These are phyloP conservation scores for Oxytorus armatus DNA, from an alignment of 2,888 invertebrate genomes.

Conservation along the genomic window DNA sequence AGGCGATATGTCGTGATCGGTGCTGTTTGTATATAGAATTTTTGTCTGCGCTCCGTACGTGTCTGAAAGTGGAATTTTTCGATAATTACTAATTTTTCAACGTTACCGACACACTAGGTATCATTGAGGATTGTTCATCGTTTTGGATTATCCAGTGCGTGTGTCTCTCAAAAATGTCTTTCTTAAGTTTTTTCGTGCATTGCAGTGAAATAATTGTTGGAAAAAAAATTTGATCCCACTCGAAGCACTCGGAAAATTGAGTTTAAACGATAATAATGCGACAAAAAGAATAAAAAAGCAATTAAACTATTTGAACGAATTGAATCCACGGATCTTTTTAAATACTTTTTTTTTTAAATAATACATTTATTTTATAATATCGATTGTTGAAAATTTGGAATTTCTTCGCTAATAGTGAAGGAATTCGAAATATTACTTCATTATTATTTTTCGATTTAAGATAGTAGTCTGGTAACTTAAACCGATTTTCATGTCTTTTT, in stretches of 20 bases:
- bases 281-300: too few relatives aligned
- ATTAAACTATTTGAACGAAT: too few relatives aligned
- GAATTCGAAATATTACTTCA: too few relatives aligned
- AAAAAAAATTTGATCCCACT: neutral
- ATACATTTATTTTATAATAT: too few relatives aligned
- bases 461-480: too few relatives aligned
- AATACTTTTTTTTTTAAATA: too few relatives aligned
- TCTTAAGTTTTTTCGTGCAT: neutral
- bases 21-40: conserved; percentile 88
- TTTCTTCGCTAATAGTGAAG: too few relatives aligned
- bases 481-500: too few relatives aligned
- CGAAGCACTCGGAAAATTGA: neutral
- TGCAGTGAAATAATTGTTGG: neutral
- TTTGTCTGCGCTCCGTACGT: conserved; percentile 87
- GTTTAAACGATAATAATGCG: neutral
- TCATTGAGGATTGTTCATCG: neutral
- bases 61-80: conserved; percentile 75
- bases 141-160: neutral
- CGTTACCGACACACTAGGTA: neutral
- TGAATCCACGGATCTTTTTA: too few relatives aligned
- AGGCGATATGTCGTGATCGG: conserved; percentile 82
- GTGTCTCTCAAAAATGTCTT: neutral
- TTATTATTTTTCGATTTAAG: too few relatives aligned
- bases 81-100: conserved; percentile 10
- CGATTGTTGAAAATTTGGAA: too few relatives aligned